Conservation (phyloP, 2,888 invertebrate species). For the Agelastica alni region DNA sequence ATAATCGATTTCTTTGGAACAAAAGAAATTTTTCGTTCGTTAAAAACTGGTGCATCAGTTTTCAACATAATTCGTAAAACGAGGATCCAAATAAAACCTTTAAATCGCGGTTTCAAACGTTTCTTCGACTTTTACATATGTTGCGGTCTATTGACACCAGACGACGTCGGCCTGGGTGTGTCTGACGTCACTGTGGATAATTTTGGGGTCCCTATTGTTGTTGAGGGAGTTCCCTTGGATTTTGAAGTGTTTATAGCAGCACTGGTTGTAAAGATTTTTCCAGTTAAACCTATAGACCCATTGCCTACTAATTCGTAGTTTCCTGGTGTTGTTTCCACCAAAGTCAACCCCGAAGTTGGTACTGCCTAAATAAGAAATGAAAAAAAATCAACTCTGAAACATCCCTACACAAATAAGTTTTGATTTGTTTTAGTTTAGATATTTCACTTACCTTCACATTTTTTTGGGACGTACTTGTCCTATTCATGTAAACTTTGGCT, state of each 20-base stretch:
- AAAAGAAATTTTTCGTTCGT: too few species aligned
- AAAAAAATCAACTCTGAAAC: constrained; percentile 6
- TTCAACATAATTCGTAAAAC: too few species aligned
- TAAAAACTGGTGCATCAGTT: too few species aligned
- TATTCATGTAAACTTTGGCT: constrained; percentile 47
- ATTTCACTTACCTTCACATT: constrained; percentile 35
- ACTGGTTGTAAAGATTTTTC: constrained; percentile 40
- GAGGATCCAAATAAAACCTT: too few species aligned
- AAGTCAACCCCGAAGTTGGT: constrained; percentile 40
- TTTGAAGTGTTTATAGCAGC: constrained; percentile 4
- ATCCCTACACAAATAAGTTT: too few species aligned
- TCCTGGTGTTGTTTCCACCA: constrained; percentile 49
- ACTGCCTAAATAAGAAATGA: constrained; percentile 33
- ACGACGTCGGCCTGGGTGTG: neutral
- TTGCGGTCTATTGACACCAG: neutral
- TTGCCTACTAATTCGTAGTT: constrained; percentile 47
- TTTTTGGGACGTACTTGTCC: constrained; percentile 35
- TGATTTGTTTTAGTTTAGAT: neutral
- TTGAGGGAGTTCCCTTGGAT: neutral
- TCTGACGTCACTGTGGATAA: constrained; percentile 7
- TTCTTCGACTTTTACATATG: neutral
- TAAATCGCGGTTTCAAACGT: too few species aligned
- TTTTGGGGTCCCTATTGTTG: neutral
- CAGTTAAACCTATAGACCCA: constrained; percentile 40
- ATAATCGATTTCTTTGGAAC: too few species aligned